Evolutionary conservation across 2,113 vertebrate genomes (phyloP), one percentile per base, ranked within the genome.

Genomic region (Muntiacus muntjak): DNA sequence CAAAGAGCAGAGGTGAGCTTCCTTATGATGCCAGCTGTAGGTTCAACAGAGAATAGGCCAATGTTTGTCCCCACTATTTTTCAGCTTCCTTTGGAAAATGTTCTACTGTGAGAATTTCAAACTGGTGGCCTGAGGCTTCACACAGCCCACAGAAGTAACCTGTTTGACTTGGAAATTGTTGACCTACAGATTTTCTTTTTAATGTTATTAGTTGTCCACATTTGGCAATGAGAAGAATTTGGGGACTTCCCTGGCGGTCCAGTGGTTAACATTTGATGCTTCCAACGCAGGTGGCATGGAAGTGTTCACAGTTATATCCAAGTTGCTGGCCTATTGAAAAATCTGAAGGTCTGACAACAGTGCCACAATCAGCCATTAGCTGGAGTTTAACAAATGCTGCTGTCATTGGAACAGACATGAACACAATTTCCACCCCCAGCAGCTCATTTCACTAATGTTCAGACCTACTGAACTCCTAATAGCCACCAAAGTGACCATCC

Each of bases 271-370:
- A 74, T 74, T 74, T 40, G 5, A 71, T 25, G 21, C 36, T 76
- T 76, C 12, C 71, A 76, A 43, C 0, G 0, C 71, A 43, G 36
- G 71, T 0, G 0, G 5, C 71, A 76, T 76, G 71, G 71, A 33
- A n/a, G 50, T 33, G 33, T 95, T 92, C 78, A 88, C 14, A 33
- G 90, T 74, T 84, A 15, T 71, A 82, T 36, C 45, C 40, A 85
- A 50, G 43, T 30, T 86, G 43, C 43, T 16, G 19, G 26, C 36
- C 36, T 25, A 43, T 6, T n/a, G 58, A 52, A 54, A 92, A 97
- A 15, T 7, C 78, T 43, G 26, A 52, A 58, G 55, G 21, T 57
- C 50, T 67, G 52, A 74, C 52, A 26, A 36, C 2, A 85, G 26
- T 40, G 30, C 4, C 52, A 62, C 30, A 11, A 82, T 28, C 50